Base-by-base conservation (phyloP, 2,113 vertebrate genomes). In the Anarrhichthys ocellatus region DNA sequence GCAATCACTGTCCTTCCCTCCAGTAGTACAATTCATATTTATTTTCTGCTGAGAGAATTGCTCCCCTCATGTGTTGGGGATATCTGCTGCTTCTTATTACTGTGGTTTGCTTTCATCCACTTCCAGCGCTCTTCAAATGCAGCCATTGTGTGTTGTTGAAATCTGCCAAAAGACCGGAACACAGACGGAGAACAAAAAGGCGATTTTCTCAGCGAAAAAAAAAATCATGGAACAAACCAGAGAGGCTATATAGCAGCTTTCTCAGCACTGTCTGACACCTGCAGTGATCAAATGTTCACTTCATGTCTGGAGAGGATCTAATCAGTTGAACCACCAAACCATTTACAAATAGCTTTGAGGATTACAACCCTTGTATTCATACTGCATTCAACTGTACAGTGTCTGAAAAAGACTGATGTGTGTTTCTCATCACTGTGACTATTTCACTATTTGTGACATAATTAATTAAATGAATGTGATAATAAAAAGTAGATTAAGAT, bases 21-120 rank as follows among this genome's bases (percentile, higher is more conserved):
- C 75, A 95, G 95, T 88, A 76, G 88, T 94, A 97, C 96, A 96
- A 95, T 96, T 97, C 94, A 94, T 96, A 96, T 96, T 96, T 96
- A 97, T 96, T 96, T 89, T 91, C 91, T 94, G 69, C 84, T 59
- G 91, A 93, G 94, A 95, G 95, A 97, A 96, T 95, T 95, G 92
- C 93, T 96, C 95, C 95, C 93, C 94, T 96, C 96, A 95, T 95
- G 95, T 95, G 95, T 94, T 92, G 92, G 91, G 94, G 91, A 94
- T 95, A 96, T 96, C 96, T 95, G 92, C 95, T 96, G 95, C 94
- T 95, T 97, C 95, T 94, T 95, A 95, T 97, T 97, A 96, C 94
- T 96, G 94, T 87, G 78, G 69, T 93, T 93, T 75, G 92, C 96
- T 96, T 97, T 97, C 95, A 97, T 97, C 96, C 93, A 86, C 94